These are phyloP conservation scores for Oreochromis spilurus DNA, from an alignment of 2,113 vertebrate species.

Conservation along the genomic window DNA sequence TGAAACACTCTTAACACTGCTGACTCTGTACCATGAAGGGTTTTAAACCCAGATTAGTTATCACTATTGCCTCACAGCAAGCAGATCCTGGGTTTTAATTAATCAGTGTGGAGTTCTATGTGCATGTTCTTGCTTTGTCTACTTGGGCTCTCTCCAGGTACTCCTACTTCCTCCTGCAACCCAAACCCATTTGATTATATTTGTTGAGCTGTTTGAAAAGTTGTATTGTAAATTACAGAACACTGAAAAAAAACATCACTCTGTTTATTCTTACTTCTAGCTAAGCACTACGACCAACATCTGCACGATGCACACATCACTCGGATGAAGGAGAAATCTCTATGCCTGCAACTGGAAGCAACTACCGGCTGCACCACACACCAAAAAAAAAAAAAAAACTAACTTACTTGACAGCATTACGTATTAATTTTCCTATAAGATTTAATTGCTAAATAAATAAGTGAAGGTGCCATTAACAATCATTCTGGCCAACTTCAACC, in stretches of 20 bases:
- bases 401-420: not conserved
- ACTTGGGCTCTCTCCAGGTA: not conserved
- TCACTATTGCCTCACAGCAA: not conserved
- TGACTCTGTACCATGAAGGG: not conserved
- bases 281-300: fast-evolving
- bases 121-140: not conserved
- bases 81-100: not conserved
- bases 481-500: not conserved
- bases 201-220: not conserved
- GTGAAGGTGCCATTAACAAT: not conserved
- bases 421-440: not conserved
- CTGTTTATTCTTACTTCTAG: not conserved
- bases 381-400: not conserved
- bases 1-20: not conserved
- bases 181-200: not conserved
- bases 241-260: not conserved
- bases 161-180: not conserved
- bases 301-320: fast-evolving
- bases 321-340: not conserved
- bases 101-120: not conserved
- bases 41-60: not conserved
- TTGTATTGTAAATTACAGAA: not conserved
- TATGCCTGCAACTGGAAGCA: not conserved
- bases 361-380: fast-evolving
- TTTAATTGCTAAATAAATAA: not conserved